Base-by-base conservation (phyloP, 2,113 vertebrate species). In the Apeltes quadracus region DNA sequence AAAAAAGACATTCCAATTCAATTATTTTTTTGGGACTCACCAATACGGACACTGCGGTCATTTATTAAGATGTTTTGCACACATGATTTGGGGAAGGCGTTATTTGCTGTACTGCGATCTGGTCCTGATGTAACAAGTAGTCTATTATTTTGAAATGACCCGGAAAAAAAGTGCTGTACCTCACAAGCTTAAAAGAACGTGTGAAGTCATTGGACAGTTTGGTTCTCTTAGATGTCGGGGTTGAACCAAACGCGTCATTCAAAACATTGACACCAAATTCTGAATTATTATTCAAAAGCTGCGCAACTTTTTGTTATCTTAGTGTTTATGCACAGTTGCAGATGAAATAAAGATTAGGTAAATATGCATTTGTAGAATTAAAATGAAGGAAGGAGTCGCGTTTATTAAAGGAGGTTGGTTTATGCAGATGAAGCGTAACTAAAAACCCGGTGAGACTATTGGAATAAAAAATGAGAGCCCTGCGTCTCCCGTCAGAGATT, bases 1-100 rank as follows among this genome's bases (percentile, higher is more conserved):
- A 36, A 16, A 68, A 72, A 69, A 59, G 25, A 61, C 16, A 72
- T 78, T 43, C 55, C 23, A 54, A 32, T 68, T 27, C 44, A 64
- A 46, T 58, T 50, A 51, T 41, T 48, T 50, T 62, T 29, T 18
- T 7, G 22, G 25, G 20, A 43, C 16, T 55, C 29, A 53, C n/a
- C n/a, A 53, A 46, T 38, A 23, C 54, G 38, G 22, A 68, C 54
- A 11, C 10, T 44, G 4, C 14, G 18, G 16, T 32, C 11, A 20
- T 57, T 58, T 65, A 51, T 41, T 7, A 7, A 43, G 27, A 39
- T 32, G 25, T 41, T 55, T 55, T 59, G 12, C 44, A 61, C 41
- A 48, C 22, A 51, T n/a, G 50, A 15, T 25, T 8, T 43, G 9
- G 23, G 14, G n/a, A 41, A 20, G 34, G 12, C 27, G 23, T 46